These are phyloP conservation scores for Crocallis elinguaria DNA, from an alignment of 2,888 invertebrate species.

Conservation along the genomic window DNA sequence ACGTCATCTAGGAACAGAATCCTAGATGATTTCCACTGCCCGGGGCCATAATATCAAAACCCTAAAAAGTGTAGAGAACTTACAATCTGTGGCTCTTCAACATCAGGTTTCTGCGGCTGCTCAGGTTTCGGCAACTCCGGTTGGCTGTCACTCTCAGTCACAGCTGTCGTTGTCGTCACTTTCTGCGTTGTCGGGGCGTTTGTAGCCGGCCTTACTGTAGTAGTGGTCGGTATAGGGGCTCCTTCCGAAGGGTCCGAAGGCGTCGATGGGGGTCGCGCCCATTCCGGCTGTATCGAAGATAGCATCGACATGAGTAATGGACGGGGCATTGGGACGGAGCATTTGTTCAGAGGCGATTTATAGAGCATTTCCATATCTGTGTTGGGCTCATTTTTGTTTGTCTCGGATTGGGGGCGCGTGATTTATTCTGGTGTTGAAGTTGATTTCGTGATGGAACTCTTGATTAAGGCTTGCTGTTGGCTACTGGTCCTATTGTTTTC, in stretches of 20 bases:
- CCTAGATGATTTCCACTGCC: neutral
- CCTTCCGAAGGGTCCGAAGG: slow-evolving; percentile 82
- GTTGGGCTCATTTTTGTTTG: slow-evolving; percentile 43
- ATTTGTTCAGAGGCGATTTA: slow-evolving; percentile 53
- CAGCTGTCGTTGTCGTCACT: slow-evolving; percentile 39
- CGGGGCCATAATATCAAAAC: neutral
- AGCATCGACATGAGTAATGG: slow-evolving; percentile 55
- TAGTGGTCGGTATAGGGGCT: slow-evolving; percentile 57
- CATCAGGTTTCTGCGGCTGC: slow-evolving; percentile 41
- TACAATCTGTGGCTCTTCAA: slow-evolving; percentile 58
- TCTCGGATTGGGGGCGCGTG: slow-evolving; percentile 32
- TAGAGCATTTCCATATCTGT: slow-evolving; percentile 45
- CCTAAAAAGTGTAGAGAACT: slow-evolving; percentile 14
- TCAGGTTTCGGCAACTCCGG: slow-evolving; percentile 1
- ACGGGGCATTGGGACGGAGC: slow-evolving; percentile 42
- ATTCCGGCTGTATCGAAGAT: slow-evolving; percentile 87
- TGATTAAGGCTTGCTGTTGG: slow-evolving; percentile 7
- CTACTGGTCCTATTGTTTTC: no score
- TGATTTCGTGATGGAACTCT: neutral
- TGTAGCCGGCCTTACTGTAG: slow-evolving; percentile 51
- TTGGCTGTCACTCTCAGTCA: slow-evolving; percentile 43
- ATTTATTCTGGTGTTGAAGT: slow-evolving; percentile 35
- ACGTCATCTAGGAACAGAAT: neutral
- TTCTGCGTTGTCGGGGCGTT: slow-evolving; percentile 45
- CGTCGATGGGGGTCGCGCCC: slow-evolving; percentile 92